These are phyloP conservation scores for Python bivittatus DNA, from an alignment of 2,113 vertebrate genomes.

Conservation along the genomic window DNA sequence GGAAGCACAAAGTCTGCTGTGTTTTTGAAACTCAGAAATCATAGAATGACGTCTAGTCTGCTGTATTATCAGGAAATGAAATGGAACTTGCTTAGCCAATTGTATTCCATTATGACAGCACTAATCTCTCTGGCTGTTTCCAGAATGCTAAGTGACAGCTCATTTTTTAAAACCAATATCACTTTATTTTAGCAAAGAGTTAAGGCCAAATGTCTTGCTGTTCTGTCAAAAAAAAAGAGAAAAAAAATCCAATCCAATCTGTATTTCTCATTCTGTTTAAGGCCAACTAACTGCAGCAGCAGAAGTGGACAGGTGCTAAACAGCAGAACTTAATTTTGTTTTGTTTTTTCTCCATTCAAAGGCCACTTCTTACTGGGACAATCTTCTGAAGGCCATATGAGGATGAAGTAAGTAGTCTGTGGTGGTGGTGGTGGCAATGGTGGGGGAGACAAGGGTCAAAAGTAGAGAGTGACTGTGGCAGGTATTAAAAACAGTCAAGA, in stretches of 20 bases:
- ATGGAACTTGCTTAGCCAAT: not conserved
- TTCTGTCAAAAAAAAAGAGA: not conserved
- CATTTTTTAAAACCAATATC: not conserved
- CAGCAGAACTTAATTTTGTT: not conserved
- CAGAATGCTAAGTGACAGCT: constrained; percentile 1
- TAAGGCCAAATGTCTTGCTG: not conserved
- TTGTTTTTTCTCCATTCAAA: not conserved
- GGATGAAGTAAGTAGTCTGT: not conserved
- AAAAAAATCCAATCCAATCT: not conserved
- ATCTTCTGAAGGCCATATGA: not conserved
- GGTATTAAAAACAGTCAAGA: not conserved
- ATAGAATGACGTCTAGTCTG: not conserved
- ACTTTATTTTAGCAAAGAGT: constrained; percentile 1
- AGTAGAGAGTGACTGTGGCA: not conserved
- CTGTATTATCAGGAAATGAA: constrained; percentile 17
- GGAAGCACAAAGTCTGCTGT: not conserved
- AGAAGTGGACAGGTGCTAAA: not conserved
- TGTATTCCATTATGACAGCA: constrained; percentile 3
- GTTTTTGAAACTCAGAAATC: not conserved
- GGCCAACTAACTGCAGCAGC: not conserved
- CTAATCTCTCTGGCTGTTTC: constrained; percentile 19
- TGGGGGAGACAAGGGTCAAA: not conserved
- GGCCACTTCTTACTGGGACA: not conserved
- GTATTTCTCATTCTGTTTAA: not conserved
- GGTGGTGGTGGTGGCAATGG: not conserved